Base-by-base conservation (phyloP, 2,113 vertebrate genomes). In the Hippocampus guttulatus region DNA sequence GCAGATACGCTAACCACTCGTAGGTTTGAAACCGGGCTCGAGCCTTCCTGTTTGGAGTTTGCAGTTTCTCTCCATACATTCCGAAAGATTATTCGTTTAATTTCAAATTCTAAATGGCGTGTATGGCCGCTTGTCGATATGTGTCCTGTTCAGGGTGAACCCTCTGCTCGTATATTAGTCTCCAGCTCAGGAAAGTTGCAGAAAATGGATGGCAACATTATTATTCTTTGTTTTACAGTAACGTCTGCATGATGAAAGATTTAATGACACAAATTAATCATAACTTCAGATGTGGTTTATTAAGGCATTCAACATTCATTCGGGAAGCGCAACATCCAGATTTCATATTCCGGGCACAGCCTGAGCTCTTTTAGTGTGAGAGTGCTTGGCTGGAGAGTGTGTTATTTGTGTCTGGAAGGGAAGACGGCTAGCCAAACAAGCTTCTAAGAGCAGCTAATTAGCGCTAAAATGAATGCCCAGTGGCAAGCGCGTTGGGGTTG, bases 401-500 rank as follows among this genome's bases (percentile, higher is more conserved):
- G 40, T 51, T 76, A 65, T 65, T 65, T 47, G 45, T 51, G 64
- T 71, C 73, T 74, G 73, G 14, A 65, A 62, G 25, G 0, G 21
- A 61, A 47, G 38, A 63, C 8, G 73, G 66, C 54, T n/a, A 49
- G 60, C 38, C 61, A 58, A 55, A 70, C 45, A 23, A 40, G 73
- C 70, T 67, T 77, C 74, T 83, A 75, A 65, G 80, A 81, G 75
- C 49, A 75, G 75, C 75, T 84, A 89, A 85, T 88, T 82, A 81
- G 71, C 23, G 41, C 64, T 65, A 65, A 65, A 65, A 65, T 47
- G 64, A 79, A 81, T 76, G 71, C 75, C 80, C 70, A 68, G 73
- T 16, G 73, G 81, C 80, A 76, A 71, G 14, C 12, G 64, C 67
- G 68, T 73, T 71, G 81, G 78, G 84, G 84, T 78, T 81, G 72